Evolutionary conservation across 2,113 vertebrate genomes (phyloP), one percentile per base, ranked within the genome.

Genomic region (Percopsis transmontana): DNA sequence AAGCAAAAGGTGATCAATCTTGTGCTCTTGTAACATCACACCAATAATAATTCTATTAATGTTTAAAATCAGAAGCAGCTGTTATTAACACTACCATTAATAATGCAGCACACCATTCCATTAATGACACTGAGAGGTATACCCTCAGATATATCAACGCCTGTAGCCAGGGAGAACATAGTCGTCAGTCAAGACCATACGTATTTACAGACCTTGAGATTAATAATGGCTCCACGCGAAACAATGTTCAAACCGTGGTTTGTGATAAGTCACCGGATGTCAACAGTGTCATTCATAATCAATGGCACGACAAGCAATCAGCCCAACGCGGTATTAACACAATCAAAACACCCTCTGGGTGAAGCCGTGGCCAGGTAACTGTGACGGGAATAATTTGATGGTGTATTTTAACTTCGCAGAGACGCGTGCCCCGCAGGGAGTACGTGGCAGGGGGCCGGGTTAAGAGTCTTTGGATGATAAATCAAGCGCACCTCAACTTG

Each of bases 1-100:
- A 12, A 5, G 38, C 18, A 23, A 14, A 33, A 48, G 19, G 11
- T 79, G 62, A 88, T 87, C 76, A 85, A 85, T 90, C 81, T 73
- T 55, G 1, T 52, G 47, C 69, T 71, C 68, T 50, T 21, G 68
- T 59, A 60, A 63, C 79, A 81, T 76, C 78, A 83, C 59, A 79
- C 74, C 79, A 87, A 88, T 88, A 90, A 87, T 86, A 88, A 90
- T 84, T 87, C 67, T 39, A 90, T 90, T 80, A 90, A 90, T 88
- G 83, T 90, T 88, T 88, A 85, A 89, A 83, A 78, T 68, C 77
- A 59, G 68, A 80, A 76, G 66, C 45, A 72, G 83, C 69, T 75
- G 75, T 85, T 89, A 88, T 85, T 88, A 88, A 87, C 48, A 19
- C 66, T 61, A 57, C 48, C 39, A 84, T 90, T 79, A 88, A 90